Base-by-base conservation (phyloP, 2,113 vertebrate genomes). In the Cinclus mexicanus region DNA sequence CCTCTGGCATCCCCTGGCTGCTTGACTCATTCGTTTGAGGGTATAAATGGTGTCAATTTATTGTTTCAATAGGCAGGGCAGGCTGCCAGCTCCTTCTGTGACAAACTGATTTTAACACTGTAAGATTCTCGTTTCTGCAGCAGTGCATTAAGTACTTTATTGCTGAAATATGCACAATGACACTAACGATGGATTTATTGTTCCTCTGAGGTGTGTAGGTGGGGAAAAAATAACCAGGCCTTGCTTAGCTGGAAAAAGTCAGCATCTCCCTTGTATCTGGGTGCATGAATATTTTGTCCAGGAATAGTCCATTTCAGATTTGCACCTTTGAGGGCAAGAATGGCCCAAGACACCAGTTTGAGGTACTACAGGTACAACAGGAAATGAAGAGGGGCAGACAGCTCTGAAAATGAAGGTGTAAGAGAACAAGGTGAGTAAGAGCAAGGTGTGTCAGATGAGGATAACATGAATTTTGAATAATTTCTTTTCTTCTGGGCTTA, bases 11-110 rank as follows among this genome's bases (percentile, higher is more conserved):
- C 60, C 64, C 56, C 63, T 71, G 65, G n/a, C 65, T 87, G 31
- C 63, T 64, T 80, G 81, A 79, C 41, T 89, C 22, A 19, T 56
- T 67, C 1, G 0, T 61, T 64, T 82, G 41, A 11, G 21, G 61
- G 52, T 69, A 25, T 60, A 91, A 81, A 87, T 76, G 77, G 67
- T 95, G 74, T 76, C 53, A 78, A 57, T 76, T 92, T 93, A 65
- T 84, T 95, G 55, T 87, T 94, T 68, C 81, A 93, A 60, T 79
- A 63, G 85, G n/a, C 74, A 94, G 78, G 93, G 95, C 81, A 95
- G 19, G 33, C 49, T 91, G 87, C 91, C 94, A 96, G 77, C 35
- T 78, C 76, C 53, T 92, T 75, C 89, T 94, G 81, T 89, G 87
- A 89, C 84, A 95, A 92, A 96, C 87, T 76, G 87, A 93, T 94